Conservation (phyloP, 92 coral and sea anemone species). For the Parazoanthus atlanticus region DNA sequence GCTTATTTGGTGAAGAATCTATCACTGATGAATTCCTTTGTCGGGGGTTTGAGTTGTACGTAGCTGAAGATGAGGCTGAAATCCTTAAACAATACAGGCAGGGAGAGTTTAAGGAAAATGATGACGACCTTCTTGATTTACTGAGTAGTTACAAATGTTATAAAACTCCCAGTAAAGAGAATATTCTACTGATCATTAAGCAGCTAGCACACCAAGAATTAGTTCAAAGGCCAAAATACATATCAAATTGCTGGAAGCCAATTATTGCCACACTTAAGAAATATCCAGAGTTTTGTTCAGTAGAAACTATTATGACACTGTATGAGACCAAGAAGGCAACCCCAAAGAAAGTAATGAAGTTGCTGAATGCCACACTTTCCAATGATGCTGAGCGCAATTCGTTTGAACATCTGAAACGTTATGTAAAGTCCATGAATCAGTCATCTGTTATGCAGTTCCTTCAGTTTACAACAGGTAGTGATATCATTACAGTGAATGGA, state of each 20-base stretch:
- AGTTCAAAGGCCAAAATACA: not conserved
- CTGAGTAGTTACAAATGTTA: too few relatives aligned
- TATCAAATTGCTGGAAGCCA: too few relatives aligned
- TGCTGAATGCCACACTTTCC: constrained; percentile 3
- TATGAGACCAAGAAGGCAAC: constrained; percentile 22
- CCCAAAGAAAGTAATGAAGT: constrained; percentile 31
- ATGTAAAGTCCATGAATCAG: constrained; percentile 3
- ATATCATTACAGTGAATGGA: not conserved
- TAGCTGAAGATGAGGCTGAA: not conserved
- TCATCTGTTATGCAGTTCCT: constrained; percentile 6
- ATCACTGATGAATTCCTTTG: not conserved
- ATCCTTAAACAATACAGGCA: too few relatives aligned
- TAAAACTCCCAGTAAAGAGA: too few relatives aligned
- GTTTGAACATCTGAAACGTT: constrained; percentile 26
- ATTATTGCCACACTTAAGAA: not conserved
- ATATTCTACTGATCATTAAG: too few relatives aligned
- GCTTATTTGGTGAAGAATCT: constrained; percentile 15
- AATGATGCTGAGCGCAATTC: constrained; percentile 29
- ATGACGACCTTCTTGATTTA: too few relatives aligned
- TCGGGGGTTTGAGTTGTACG: not conserved
- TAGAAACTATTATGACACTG: not conserved
- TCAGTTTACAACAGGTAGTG: constrained; percentile 2
- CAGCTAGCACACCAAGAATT: not conserved
- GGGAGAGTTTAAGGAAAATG: too few relatives aligned
- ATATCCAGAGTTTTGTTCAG: not conserved